Evolutionary conservation across 2,113 vertebrate genomes (phyloP), one percentile per base, ranked within the genome.

Genomic region (Chloropsis cyanopogon): DNA sequence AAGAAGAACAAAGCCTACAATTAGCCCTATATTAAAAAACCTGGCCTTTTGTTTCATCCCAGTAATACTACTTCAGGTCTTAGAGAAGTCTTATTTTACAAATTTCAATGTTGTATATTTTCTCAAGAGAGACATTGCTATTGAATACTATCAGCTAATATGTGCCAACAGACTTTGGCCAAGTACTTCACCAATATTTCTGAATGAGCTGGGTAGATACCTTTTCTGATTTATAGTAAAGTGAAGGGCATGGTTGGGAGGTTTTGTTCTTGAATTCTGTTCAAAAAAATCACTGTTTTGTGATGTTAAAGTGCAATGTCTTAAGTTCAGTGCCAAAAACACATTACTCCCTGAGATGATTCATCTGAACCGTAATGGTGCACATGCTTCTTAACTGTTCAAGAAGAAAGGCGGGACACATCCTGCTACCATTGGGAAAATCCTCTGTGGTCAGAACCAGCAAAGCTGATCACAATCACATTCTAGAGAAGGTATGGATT

Each of bases 301-400:
- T 83, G 24, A n/a, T 57, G 35, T 50, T 75, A 16, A 92, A 86
- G n/a, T 88, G 54, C 78, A 79, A 16, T 66, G 78, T 82, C 90
- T 92, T 78, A 91, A 83, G 24, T 83, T 78, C 76, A 64, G 41
- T 95, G 79, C 33, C 88, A 95, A 73, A 95, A 95, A 1, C 59
- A 83, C 37, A 52, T 50, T 71, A 70, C 7, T 83, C 15, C 46
- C 63, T 7, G 37, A 83, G 79, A 60, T 73, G 22, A 95, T 85
- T 85, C 71, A 90, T 85, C 54, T 66, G 69, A 83, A 78, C 42
- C 41, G 24, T 60, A 88, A 93, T n/a, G 59, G 39, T n/a, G 11
- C 44, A 59, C 66, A 52, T 31, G 41, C 21, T 81, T 69, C 71
- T 80, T 49, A 76, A 76, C 25, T 37, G 23, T 22, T 71, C 5